phyloP scores from a whole-genome alignment of 2,888 invertebrate genomes.

The Pharmacophagus antenor region DNA sequence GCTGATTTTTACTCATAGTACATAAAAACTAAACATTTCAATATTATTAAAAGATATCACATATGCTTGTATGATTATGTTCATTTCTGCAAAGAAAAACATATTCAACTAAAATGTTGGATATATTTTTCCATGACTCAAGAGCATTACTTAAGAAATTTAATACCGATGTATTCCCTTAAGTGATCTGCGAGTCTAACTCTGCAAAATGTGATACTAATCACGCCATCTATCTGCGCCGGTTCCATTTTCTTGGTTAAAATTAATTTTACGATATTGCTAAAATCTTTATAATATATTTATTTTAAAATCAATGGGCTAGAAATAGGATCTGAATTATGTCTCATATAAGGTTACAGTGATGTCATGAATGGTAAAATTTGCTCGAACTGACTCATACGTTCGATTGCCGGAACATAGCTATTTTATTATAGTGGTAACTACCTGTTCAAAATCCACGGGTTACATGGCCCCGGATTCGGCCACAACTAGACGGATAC shows the following conservation, averaged over 20 bases:
- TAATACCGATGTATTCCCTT: slow-evolving; percentile 9
- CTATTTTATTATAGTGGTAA: too few relatives aligned
- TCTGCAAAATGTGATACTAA: slow-evolving; percentile 12
- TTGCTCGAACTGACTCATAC: too few relatives aligned
- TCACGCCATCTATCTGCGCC: slow-evolving; percentile 1
- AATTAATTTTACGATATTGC: too few relatives aligned
- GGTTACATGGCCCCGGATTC: too few relatives aligned
- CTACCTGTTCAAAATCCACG: too few relatives aligned
- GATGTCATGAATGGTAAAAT: too few relatives aligned
- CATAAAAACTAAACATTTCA: neutral
- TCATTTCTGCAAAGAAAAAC: neutral
- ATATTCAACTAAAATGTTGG: neutral
- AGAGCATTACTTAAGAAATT: slow-evolving; percentile 2
- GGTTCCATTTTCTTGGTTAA: neutral
- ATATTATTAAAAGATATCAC: neutral
- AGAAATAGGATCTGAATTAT: neutral
- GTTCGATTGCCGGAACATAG: too few relatives aligned
- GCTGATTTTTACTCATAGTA: neutral
- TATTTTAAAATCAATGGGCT: neutral
- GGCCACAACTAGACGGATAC: too few relatives aligned
- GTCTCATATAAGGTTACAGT: too few relatives aligned
- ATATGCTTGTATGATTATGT: neutral
- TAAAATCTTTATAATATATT: neutral
- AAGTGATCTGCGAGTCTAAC: slow-evolving; percentile 2
- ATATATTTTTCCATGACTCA: neutral